phyloP scores from a whole-genome alignment of 2,888 invertebrate species.

The Acronicta psi region DNA sequence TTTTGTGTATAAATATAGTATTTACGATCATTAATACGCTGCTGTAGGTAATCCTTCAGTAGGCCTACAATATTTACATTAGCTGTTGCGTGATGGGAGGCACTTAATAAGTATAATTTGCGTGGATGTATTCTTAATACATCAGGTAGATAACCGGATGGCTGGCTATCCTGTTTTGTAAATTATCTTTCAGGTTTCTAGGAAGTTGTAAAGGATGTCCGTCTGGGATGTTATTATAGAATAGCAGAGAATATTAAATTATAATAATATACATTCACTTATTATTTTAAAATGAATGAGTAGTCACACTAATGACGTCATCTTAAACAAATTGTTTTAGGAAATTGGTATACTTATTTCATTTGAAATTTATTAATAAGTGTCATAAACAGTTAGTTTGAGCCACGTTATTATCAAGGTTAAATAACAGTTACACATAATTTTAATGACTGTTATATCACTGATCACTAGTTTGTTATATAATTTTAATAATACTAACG shows the following conservation, averaged over 20 bases:
- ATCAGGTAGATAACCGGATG: conserved; percentile 56
- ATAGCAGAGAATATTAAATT: conserved; percentile 13
- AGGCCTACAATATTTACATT: conserved; percentile 32
- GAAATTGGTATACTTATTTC: not conserved
- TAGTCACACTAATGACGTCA: conserved; percentile 11
- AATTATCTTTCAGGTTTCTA: conserved; percentile 65
- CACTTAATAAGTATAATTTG: conserved; percentile 55
- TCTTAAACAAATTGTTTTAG: not conserved
- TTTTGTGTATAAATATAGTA: not conserved
- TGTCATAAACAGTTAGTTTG: conserved; percentile 7
- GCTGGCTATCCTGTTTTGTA: conserved; percentile 59
- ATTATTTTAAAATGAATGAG: conserved; percentile 1
- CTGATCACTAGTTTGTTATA: too few relatives aligned
- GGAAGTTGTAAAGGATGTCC: conserved; percentile 60
- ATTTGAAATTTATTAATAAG: not conserved
- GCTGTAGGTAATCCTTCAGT: conserved; percentile 27
- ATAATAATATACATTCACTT: conserved; percentile 10
- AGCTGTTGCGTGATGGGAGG: conserved; percentile 47
- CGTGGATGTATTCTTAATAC: conserved; percentile 44
- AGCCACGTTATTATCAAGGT: not conserved
- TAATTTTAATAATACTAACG: too few relatives aligned
- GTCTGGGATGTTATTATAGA: conserved; percentile 26
- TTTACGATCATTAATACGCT: not conserved
- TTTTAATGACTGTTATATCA: too few relatives aligned
- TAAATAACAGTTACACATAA: not conserved